These are phyloP conservation scores for Gastrophryne carolinensis DNA, from an alignment of 2,797 vertebrate genomes.

Conservation along the genomic window DNA sequence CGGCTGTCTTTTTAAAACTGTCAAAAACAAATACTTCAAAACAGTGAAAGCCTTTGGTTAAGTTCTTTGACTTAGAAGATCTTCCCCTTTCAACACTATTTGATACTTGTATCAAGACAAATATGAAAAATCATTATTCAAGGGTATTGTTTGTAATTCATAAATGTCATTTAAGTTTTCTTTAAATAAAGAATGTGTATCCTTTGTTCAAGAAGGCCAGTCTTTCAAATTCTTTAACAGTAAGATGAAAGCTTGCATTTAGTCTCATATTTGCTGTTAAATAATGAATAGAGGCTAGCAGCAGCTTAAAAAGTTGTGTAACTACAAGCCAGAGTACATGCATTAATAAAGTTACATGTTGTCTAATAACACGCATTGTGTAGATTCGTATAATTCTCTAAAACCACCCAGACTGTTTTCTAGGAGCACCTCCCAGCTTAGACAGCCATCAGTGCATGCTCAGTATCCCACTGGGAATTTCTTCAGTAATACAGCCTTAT, in stretches of 20 bases:
- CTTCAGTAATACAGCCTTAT: no score
- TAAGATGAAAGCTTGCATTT: slow-evolving; percentile 58
- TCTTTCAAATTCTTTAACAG: slow-evolving; percentile 57
- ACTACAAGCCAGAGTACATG: no score
- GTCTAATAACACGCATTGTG: no score
- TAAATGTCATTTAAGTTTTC: slow-evolving; percentile 54
- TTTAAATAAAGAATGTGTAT: slow-evolving; percentile 54
- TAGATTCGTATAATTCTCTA: no score
- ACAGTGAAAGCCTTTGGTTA: slow-evolving; percentile 67
- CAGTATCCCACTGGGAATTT: no score
- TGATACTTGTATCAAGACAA: slow-evolving; percentile 54
- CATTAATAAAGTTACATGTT: no score
- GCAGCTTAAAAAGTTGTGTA: no score
- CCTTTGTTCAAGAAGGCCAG: slow-evolving; percentile 52
- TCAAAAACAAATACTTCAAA: slow-evolving; percentile 67
- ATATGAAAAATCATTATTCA: slow-evolving; percentile 62
- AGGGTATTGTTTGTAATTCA: slow-evolving; percentile 60
- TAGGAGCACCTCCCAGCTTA: no score
- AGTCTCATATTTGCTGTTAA: slow-evolving; percentile 46
- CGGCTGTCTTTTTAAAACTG: slow-evolving; percentile 63
- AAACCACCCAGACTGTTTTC: no score
- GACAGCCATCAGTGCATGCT: no score
- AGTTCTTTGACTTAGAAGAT: slow-evolving; percentile 60
- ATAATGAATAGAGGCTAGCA: slow-evolving; percentile 42
- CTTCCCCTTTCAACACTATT: slow-evolving; percentile 59